A percentile compares a stretch with the other conserved stretches of the same genome.
Conservation (phyloP, 2,113 vertebrate genomes). For the Myocastor coypus region DNA sequence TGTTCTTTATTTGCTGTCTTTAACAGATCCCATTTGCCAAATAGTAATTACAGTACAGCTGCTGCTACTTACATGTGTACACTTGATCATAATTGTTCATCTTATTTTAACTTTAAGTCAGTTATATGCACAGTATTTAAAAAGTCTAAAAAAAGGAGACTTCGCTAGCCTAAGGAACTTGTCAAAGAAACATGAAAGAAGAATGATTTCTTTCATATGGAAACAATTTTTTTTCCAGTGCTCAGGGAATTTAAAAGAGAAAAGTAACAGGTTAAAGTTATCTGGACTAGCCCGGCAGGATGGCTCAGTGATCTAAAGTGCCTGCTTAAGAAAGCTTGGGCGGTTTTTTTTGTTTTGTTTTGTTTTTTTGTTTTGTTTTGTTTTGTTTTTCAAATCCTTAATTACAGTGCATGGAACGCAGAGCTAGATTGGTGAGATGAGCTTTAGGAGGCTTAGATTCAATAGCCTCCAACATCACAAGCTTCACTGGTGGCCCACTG, state of each 20-base stretch:
- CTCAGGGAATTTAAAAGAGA: background rate
- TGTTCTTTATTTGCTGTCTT: background rate
- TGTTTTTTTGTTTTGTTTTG: too few relatives aligned
- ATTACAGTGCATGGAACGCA: too few relatives aligned
- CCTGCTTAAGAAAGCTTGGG: too few relatives aligned
- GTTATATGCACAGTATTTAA: background rate
- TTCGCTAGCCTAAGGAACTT: background rate
- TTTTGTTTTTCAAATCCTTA: too few relatives aligned
- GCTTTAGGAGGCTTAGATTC: too few relatives aligned
- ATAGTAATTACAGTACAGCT: background rate
- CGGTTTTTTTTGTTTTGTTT: too few relatives aligned
- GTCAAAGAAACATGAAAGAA: constrained; percentile 26
- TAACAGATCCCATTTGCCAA: background rate
- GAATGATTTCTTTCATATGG: constrained; percentile 7
- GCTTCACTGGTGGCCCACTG: too few relatives aligned
- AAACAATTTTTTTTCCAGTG: background rate
- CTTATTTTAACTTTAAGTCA: background rate
- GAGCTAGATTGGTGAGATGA: too few relatives aligned
- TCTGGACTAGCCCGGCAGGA: too few relatives aligned
- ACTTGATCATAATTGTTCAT: background rate
- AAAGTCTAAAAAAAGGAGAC: background rate
- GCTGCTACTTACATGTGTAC: background rate
- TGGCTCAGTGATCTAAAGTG: too few relatives aligned
- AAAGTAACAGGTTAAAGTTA: constrained; percentile 23
- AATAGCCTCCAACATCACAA: too few relatives aligned